Conservation (phyloP, 37 sponge, comb jelly and placozoan genomes). For the Spongilla lacustris region DNA sequence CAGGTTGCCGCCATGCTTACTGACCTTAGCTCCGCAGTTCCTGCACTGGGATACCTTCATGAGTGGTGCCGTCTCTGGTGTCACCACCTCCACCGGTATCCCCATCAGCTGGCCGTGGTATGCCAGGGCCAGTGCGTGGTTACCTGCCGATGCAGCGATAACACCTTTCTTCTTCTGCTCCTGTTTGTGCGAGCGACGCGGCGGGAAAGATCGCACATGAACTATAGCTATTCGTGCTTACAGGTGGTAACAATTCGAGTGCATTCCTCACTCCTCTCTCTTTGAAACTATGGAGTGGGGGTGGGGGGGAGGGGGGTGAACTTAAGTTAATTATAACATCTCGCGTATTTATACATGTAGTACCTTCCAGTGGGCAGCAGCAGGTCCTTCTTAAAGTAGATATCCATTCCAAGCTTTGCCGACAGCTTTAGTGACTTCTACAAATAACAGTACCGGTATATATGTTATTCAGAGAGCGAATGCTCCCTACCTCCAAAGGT, state of each 20-base stretch:
- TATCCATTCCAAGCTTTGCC: slow-evolving; percentile 60
- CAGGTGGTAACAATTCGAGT: slow-evolving; percentile 54
- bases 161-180: slow-evolving; percentile 74
- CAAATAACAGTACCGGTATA: not conserved
- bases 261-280: slow-evolving; percentile 90
- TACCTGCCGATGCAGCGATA: slow-evolving; percentile 94
- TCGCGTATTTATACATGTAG: too few relatives aligned
- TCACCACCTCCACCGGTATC: slow-evolving; percentile 84
- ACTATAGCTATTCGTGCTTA: slow-evolving; percentile 14
- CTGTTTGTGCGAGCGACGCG: too few relatives aligned
- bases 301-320: too few relatives aligned
- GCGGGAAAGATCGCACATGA: too few relatives aligned
- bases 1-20: slow-evolving; percentile 60
- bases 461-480: too few relatives aligned
- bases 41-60: slow-evolving; percentile 74
- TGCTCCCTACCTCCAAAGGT: slow-evolving; percentile 59
- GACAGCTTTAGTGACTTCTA: slow-evolving; percentile 69
- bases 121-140: slow-evolving; percentile 89
- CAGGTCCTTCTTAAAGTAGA: slow-evolving; percentile 86
- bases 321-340: not conserved
- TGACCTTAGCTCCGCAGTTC: slow-evolving; percentile 65
- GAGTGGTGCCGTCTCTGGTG: slow-evolving; percentile 80
- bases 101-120: slow-evolving; percentile 77
- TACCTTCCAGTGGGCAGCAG: slow-evolving; percentile 83
- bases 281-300: slow-evolving; percentile 74